A percentile compares a stretch with the other conserved stretches of the same genome.
Evolutionary conservation across 2,888 invertebrate species (phyloP).

Genomic region (Alentia gelatinosa): DNA sequence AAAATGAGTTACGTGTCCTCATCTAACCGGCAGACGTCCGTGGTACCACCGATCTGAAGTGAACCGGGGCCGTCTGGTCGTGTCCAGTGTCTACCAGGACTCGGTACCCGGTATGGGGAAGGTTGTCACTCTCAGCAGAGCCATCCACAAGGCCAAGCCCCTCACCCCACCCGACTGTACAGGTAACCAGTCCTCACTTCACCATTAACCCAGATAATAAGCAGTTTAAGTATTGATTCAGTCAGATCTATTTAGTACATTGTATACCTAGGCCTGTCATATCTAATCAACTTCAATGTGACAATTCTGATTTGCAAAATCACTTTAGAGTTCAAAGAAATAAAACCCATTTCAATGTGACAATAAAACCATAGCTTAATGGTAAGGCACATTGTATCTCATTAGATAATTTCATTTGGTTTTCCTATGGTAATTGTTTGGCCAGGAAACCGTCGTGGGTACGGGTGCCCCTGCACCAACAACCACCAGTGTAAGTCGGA

Average conservation of each 20-base stretch:
- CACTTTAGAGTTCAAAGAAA: no score
- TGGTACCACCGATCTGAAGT: slow-evolving; percentile 61
- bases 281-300: no score
- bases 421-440: not conserved
- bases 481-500: slow-evolving; percentile 57
- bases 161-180: slow-evolving; percentile 58
- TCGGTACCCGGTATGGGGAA: slow-evolving; percentile 39
- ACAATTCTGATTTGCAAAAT: no score
- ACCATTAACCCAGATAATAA: not conserved
- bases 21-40: slow-evolving; percentile 42
- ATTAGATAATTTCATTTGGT: not conserved
- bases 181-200: slow-evolving; percentile 43
- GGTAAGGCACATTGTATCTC: not conserved
- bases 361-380: no score
- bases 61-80: slow-evolving; percentile 57
- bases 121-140: slow-evolving; percentile 54
- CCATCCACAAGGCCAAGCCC: slow-evolving; percentile 57
- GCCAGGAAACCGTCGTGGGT: slow-evolving; percentile 39
- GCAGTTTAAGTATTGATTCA: not conserved
- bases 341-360: no score
- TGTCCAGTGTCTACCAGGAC: slow-evolving; percentile 56
- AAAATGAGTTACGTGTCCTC: no score
- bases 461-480: slow-evolving; percentile 51
- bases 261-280: not conserved
- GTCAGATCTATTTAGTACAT: not conserved